Evolutionary conservation across 2,113 vertebrate species (phyloP).

Genomic region (Nerophis lumbriciformis): DNA sequence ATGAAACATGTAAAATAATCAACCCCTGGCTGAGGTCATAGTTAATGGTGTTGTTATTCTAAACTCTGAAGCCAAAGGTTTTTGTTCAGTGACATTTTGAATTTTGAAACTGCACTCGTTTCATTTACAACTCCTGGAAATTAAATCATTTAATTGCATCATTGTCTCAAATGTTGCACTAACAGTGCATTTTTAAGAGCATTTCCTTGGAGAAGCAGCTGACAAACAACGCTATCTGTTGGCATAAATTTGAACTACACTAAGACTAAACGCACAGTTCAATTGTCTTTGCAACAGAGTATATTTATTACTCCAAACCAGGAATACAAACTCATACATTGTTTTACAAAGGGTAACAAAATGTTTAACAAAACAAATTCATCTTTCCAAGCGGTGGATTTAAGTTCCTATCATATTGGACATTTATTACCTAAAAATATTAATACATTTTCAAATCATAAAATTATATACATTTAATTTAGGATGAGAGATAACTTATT

Average conservation of each 20-base stretch:
- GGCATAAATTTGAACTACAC: slow-evolving; percentile 8
- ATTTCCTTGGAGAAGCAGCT: not conserved
- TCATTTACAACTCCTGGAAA: too few relatives aligned
- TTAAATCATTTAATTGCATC: too few relatives aligned
- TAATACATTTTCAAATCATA: not conserved
- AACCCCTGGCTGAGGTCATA: slow-evolving; percentile 17
- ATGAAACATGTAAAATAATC: slow-evolving; percentile 25
- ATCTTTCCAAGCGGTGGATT: not conserved
- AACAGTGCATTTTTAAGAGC: too few relatives aligned
- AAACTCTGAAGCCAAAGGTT: slow-evolving; percentile 33
- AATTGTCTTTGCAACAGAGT: not conserved
- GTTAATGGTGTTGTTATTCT: slow-evolving; percentile 35
- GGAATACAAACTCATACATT: too few relatives aligned
- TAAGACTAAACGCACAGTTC: not conserved
- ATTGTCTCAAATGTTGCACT: too few relatives aligned
- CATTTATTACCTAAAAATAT: not conserved
- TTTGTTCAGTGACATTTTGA: slow-evolving; percentile 31
- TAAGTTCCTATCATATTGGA: not conserved
- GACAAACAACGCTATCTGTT: slow-evolving; percentile 47
- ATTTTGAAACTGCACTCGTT: slow-evolving; percentile 17
- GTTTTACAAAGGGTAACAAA: too few relatives aligned
- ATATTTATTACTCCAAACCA: not conserved
- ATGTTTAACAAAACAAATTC: too few relatives aligned
- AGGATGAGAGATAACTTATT: not conserved
- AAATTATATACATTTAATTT: not conserved